Percentiles rank a stretch among this genome's conserved stretches.
phyloP scores from a whole-genome alignment of 2,113 vertebrate species.

The Elephas maximus region DNA sequence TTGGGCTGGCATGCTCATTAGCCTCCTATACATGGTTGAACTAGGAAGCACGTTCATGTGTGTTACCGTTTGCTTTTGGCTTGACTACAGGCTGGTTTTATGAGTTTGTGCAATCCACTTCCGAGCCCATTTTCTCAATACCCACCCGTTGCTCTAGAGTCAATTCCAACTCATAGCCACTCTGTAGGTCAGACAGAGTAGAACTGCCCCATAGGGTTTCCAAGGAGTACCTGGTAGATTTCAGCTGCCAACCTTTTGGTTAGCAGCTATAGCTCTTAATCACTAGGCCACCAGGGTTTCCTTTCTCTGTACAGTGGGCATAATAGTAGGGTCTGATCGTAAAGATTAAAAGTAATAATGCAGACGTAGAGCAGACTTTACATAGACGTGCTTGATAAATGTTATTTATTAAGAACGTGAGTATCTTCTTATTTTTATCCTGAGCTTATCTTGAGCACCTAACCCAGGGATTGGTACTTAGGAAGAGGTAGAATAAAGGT shows the following conservation, averaged over 20 bases:
- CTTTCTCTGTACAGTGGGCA: neutral
- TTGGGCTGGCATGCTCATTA: no score
- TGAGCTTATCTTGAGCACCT: conserved; percentile 15
- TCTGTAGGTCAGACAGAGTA: no score
- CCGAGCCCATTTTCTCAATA: neutral
- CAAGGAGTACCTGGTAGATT: no score
- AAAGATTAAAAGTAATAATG: neutral
- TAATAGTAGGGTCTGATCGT: neutral
- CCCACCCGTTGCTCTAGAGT: no score
- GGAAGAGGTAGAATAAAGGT: neutral
- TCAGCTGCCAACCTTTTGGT: no score
- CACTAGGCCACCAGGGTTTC: no score
- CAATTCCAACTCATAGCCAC: no score
- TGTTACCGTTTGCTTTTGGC: neutral
- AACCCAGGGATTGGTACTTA: neutral
- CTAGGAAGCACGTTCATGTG: no score
- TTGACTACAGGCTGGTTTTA: neutral
- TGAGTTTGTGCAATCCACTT: neutral
- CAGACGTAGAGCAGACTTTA: neutral
- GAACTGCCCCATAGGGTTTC: no score
- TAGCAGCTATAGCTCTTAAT: no score
- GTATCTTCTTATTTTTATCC: neutral
- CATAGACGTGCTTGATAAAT: neutral
- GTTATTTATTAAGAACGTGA: conserved; percentile 1
- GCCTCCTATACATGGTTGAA: no score